Evolutionary conservation across 2,113 vertebrate species (phyloP).

Genomic region (Orycteropus afer): DNA sequence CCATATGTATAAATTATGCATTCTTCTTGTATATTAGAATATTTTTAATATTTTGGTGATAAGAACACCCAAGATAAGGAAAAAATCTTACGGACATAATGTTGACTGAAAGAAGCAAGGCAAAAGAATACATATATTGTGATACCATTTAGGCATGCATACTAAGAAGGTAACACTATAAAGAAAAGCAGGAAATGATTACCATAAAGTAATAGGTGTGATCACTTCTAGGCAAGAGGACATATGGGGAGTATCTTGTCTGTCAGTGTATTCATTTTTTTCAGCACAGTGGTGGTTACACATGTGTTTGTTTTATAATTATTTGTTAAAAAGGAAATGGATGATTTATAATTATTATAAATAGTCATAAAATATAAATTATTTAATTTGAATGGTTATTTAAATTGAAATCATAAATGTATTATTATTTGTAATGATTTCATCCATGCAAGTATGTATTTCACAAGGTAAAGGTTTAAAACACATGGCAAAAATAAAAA

Average conservation of each 20-base stretch:
- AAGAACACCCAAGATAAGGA: neutral
- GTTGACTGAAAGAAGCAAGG: neutral
- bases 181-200: neutral
- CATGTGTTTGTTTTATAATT: neutral
- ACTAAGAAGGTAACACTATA: neutral
- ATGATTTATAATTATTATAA: neutral
- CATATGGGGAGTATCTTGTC: neutral
- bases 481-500: constrained; percentile 4
- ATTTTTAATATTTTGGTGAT: neutral
- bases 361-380: no score
- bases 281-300: neutral
- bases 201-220: neutral
- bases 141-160: neutral
- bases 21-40: neutral
- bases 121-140: neutral
- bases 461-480: constrained; percentile 20
- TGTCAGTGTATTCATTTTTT: neutral
- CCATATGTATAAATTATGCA: neutral
- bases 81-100: neutral
- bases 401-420: neutral
- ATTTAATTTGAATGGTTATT: no score
- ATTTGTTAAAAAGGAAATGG: neutral
- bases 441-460: neutral
- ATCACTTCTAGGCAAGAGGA: neutral
- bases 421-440: neutral